These are phyloP conservation scores for Aphaenogaster floridana DNA, from an alignment of 1,140 invertebrate genomes.

Conservation along the genomic window DNA sequence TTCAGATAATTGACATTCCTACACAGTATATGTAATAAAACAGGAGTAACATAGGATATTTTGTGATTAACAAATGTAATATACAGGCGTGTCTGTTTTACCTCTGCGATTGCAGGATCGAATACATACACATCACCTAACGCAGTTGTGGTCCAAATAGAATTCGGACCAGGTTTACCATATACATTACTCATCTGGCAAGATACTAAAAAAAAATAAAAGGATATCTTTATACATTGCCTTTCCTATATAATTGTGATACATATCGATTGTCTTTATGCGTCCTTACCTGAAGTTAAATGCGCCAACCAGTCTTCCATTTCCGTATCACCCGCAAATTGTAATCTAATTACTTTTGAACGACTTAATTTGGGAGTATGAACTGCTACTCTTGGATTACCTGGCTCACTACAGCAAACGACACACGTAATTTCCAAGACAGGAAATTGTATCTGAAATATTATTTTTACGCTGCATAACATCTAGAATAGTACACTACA, in stretches of 20 bases:
- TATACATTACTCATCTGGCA: slow-evolving; percentile 91
- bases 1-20: slow-evolving; percentile 83
- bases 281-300: slow-evolving; percentile 88
- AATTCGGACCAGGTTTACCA: slow-evolving; percentile 89
- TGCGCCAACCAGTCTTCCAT: slow-evolving; percentile 95
- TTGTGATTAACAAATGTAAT: background rate
- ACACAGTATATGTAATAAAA: background rate
- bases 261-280: no score
- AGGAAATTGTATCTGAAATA: slow-evolving; percentile 88
- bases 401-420: slow-evolving; percentile 92
- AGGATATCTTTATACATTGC: slow-evolving; percentile 7
- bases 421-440: slow-evolving; percentile 92
- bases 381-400: slow-evolving; percentile 91
- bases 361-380: slow-evolving; percentile 89
- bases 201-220: slow-evolving; percentile 86
- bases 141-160: slow-evolving; percentile 93
- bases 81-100: slow-evolving; percentile 68
- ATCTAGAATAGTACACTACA: background rate
- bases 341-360: slow-evolving; percentile 89
- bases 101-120: slow-evolving; percentile 89
- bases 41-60: background rate
- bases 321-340: slow-evolving; percentile 93
- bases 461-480: slow-evolving; percentile 17
- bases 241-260: background rate
- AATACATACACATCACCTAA: slow-evolving; percentile 94